Conservation (phyloP, 37 sponge, comb jelly and placozoan species). For the Halisarca cf. caerulea region DNA sequence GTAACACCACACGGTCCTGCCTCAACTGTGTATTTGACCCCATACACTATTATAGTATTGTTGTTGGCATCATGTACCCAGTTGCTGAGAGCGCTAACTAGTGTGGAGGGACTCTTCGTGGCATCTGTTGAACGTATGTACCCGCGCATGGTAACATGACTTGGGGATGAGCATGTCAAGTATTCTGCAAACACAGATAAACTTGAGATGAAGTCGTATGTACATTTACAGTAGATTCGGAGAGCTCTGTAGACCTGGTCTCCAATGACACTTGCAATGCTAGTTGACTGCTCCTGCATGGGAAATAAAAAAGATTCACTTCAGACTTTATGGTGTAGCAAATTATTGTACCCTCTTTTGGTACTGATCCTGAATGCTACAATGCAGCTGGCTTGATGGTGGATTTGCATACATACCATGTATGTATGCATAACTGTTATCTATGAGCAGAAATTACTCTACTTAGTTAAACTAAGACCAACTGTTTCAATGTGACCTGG, state of each 20-base stretch:
- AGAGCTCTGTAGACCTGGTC: not conserved
- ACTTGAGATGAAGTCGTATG: not conserved
- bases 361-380: no score
- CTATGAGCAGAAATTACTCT: no score
- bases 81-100: not conserved
- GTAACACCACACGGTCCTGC: constrained; percentile 7
- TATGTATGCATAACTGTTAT: no score
- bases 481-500: no score
- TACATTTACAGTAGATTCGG: not conserved
- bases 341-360: no score
- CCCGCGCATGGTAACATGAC: not conserved
- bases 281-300: no score
- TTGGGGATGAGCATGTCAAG: not conserved
- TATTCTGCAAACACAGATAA: not conserved
- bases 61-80: constrained; percentile 1
- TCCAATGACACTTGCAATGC: not conserved
- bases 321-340: no score
- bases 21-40: not conserved
- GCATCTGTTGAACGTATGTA: not conserved
- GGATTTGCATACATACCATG: no score
- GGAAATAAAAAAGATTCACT: no score
- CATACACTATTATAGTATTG: not conserved
- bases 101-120: not conserved
- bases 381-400: no score
- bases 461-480: no score